These are phyloP conservation scores for Bactericera cockerelli DNA, from an alignment of 1,140 invertebrate genomes.

Conservation along the genomic window DNA sequence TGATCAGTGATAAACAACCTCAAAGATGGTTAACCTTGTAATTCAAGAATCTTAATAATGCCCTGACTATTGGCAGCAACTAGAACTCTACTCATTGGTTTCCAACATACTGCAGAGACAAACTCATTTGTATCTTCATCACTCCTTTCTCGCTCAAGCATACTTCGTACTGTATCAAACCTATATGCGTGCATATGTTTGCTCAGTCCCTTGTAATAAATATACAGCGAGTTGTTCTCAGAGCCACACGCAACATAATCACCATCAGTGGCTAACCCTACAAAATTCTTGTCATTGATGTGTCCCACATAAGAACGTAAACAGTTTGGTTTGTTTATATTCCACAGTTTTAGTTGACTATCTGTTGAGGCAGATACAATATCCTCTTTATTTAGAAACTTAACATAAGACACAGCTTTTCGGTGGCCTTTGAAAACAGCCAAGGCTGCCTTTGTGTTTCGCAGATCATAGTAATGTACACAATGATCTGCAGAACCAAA, in stretches of 20 bases:
- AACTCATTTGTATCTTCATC: slow-evolving; percentile 86
- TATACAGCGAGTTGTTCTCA: slow-evolving; percentile 86
- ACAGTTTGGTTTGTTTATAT: slow-evolving; percentile 63
- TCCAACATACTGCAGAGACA: slow-evolving; percentile 92
- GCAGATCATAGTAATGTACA: slow-evolving; percentile 90
- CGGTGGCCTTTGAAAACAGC: slow-evolving; percentile 79
- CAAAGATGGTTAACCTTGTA: no score
- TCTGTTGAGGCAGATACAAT: slow-evolving; percentile 92
- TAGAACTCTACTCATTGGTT: slow-evolving; percentile 67
- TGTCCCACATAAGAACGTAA: slow-evolving; percentile 82
- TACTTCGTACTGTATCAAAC: slow-evolving; percentile 68
- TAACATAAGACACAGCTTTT: slow-evolving; percentile 92
- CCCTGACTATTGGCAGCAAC: slow-evolving; percentile 94
- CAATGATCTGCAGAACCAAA: slow-evolving; percentile 94
- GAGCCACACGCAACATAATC: slow-evolving; percentile 91
- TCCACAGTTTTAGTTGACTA: slow-evolving; percentile 88
- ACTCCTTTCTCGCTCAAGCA: slow-evolving; percentile 60
- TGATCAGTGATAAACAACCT: no score
- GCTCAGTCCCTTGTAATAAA: slow-evolving; percentile 84
- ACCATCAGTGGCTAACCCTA: slow-evolving; percentile 87
- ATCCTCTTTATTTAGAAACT: slow-evolving; percentile 77
- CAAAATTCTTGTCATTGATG: slow-evolving; percentile 94
- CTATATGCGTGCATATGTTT: slow-evolving; percentile 77
- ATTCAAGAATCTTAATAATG: slow-evolving; percentile 72
- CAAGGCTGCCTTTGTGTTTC: slow-evolving; percentile 68